Conservation (phyloP, 2,888 invertebrate species). For the Caenorhabditis doughertyi region DNA sequence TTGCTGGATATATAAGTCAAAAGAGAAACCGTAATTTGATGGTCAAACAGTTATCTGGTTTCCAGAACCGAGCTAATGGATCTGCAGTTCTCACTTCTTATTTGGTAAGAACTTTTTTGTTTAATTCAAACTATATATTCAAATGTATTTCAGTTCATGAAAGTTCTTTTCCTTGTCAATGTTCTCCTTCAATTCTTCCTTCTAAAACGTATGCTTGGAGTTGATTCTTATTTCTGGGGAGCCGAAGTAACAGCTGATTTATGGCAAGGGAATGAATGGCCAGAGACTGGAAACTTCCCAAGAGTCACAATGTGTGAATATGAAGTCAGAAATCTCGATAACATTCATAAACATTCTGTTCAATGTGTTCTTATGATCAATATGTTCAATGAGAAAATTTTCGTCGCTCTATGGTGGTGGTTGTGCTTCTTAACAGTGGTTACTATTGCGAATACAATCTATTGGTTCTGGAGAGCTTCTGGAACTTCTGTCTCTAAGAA, state of each 20-base stretch:
- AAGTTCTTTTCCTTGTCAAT: conserved; percentile 79
- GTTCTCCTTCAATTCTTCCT: conserved; percentile 80
- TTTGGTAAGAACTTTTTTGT: conserved; percentile 67
- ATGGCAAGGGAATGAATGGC: conserved; percentile 80
- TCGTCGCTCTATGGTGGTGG: conserved; percentile 82
- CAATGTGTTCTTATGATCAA: conserved; percentile 83
- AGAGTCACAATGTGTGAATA: conserved; percentile 83
- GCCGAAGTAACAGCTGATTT: conserved; percentile 78
- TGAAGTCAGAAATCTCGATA: conserved; percentile 81
- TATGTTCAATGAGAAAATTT: conserved; percentile 81
- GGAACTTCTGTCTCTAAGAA: conserved; percentile 57
- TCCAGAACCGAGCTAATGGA: conserved; percentile 46
- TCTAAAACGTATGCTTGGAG: conserved; percentile 80
- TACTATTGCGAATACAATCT: conserved; percentile 66
- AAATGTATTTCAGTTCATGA: conserved; percentile 73
- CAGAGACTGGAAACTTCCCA: conserved; percentile 81
- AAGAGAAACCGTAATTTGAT: conserved; percentile 58
- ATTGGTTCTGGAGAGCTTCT: conserved; percentile 74
- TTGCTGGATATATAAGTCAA: conserved; percentile 74
- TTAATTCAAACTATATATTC: neutral
- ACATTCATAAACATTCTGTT: conserved; percentile 81
- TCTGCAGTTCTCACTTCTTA: conserved; percentile 69
- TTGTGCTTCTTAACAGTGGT: conserved; percentile 75
- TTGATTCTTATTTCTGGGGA: conserved; percentile 81
- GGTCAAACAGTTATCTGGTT: conserved; percentile 25